Conservation (phyloP, 2,797 vertebrate genomes). For the Triplophysa bombifrons region DNA sequence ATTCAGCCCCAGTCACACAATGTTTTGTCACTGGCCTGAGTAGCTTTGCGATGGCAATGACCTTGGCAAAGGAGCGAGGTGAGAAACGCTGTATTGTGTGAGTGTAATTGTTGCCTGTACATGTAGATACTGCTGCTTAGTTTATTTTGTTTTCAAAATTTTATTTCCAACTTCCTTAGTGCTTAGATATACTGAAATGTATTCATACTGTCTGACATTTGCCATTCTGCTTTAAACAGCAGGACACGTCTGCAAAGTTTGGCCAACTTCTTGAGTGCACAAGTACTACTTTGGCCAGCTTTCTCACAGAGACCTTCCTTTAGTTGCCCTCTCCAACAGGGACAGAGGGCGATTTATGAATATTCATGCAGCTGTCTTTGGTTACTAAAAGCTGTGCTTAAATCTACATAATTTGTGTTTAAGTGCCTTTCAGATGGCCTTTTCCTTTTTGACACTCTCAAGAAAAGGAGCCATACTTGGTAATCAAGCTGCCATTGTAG, state of each 20-base stretch:
- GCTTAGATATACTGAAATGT: background rate
- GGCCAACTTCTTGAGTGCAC: constrained; percentile 35
- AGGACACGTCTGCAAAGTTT: constrained; percentile 37
- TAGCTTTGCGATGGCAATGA: constrained; percentile 52
- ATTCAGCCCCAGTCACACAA: constrained; percentile 63
- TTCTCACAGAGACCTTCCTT: constrained; percentile 62
- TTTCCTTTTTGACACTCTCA: constrained; percentile 69
- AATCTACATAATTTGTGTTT: constrained; percentile 79
- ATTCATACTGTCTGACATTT: constrained; percentile 15
- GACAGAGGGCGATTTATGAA: constrained; percentile 70
- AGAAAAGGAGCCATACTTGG: constrained; percentile 72
- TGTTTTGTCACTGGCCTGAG: constrained; percentile 46
- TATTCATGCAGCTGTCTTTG: constrained; percentile 72
- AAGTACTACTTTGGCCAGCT: constrained; percentile 64
- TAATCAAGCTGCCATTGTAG: constrained; percentile 73
- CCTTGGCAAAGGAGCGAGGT: constrained; percentile 64
- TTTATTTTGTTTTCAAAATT: constrained; percentile 3
- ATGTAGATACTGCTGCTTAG: constrained; percentile 19
- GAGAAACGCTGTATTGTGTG: constrained; percentile 56
- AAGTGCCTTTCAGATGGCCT: constrained; percentile 79
- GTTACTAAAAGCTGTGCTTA: constrained; percentile 74
- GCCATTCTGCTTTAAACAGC: constrained; percentile 20
- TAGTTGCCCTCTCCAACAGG: constrained; percentile 58
- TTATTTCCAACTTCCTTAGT: background rate
- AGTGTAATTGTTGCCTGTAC: constrained; percentile 34